These are phyloP conservation scores for Furnarius figulus DNA, from an alignment of 2,113 vertebrate genomes.

Conservation along the genomic window DNA sequence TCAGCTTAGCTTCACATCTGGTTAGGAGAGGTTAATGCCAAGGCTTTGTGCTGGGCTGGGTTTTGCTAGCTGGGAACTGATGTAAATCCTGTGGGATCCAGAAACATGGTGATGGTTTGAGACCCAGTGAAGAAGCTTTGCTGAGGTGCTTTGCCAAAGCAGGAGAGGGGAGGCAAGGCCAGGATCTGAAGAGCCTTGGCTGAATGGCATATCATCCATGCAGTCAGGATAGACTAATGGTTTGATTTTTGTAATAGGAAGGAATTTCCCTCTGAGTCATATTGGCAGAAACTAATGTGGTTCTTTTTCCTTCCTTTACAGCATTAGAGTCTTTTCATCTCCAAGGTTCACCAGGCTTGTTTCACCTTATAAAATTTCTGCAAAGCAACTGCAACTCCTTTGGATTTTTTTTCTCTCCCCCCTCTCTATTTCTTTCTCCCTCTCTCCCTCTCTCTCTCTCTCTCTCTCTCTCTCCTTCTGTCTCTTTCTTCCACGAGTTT, in stretches of 20 bases:
- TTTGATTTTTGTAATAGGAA: constrained; percentile 7
- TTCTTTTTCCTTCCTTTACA: neutral
- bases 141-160: neutral
- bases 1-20: neutral
- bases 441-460: neutral
- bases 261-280: constrained; percentile 49
- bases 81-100: accelerated
- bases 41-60: neutral
- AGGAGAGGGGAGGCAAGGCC: neutral
- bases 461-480: accelerated
- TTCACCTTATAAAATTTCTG: neutral
- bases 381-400: neutral
- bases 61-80: neutral
- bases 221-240: neutral
- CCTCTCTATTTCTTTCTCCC: neutral
- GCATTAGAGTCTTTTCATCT: neutral
- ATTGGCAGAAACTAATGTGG: neutral
- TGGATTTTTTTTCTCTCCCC: neutral
- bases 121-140: neutral
- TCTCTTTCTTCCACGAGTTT: neutral
- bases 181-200: neutral
- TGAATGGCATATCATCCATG: neutral
- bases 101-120: accelerated
- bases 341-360: neutral
- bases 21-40: neutral